Percentiles rank a stretch among this genome's conserved stretches.
Conservation (phyloP, 2,888 invertebrate species). For the Alcis repandata region DNA sequence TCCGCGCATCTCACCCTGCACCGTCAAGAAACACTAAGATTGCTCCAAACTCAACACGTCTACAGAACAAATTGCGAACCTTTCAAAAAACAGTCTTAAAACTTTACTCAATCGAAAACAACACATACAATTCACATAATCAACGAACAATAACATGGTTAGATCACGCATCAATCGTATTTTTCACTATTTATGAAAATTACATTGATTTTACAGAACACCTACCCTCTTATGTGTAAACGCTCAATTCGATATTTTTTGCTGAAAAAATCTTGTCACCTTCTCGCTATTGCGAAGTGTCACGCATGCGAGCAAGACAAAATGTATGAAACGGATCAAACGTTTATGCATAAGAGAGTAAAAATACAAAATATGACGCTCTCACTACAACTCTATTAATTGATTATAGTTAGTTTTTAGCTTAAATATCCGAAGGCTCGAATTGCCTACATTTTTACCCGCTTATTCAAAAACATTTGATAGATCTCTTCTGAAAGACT, state of each 20-base stretch:
- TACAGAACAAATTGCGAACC: slow-evolving; percentile 43
- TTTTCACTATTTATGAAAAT: slow-evolving; percentile 75
- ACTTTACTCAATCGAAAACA: slow-evolving; percentile 49
- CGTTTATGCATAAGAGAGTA: no score
- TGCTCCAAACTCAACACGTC: background rate
- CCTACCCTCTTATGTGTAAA: background rate
- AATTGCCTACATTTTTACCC: slow-evolving; percentile 14
- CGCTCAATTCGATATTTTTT: no score
- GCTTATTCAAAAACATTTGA: background rate
- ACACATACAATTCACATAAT: slow-evolving; percentile 43
- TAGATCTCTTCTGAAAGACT: no score
- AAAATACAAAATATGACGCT: slow-evolving; percentile 39
- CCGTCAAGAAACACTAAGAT: background rate
- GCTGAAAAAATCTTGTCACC: no score
- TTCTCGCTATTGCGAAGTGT: no score
- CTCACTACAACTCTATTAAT: slow-evolving; percentile 19
- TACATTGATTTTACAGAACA: slow-evolving; percentile 64
- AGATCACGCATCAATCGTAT: slow-evolving; percentile 65
- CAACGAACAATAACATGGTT: slow-evolving; percentile 43
- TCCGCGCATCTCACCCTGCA: background rate
- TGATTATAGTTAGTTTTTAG: slow-evolving; percentile 27
- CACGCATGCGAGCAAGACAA: no score
- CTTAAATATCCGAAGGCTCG: slow-evolving; percentile 13
- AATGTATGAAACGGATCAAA: no score
- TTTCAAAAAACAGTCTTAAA: slow-evolving; percentile 61